These are phyloP conservation scores for Dryobotodes eremita DNA, from an alignment of 2,888 invertebrate species.

Conservation along the genomic window DNA sequence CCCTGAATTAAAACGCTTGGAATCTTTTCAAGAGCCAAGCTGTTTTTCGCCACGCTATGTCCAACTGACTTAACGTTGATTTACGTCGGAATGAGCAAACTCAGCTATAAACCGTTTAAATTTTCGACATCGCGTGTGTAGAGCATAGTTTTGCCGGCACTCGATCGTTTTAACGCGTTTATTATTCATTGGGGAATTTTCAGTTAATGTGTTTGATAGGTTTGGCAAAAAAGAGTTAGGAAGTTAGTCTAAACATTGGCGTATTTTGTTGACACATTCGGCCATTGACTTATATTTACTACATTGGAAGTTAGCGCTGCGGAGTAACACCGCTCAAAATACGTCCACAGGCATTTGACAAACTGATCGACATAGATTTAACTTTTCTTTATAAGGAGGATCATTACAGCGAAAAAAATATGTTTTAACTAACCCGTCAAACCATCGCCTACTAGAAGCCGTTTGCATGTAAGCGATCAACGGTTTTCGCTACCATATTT, in stretches of 20 bases:
- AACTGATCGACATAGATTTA: too few species aligned
- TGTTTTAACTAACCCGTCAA: too few species aligned
- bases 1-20: not conserved
- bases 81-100: constrained; percentile 42
- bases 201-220: constrained; percentile 14
- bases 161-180: constrained; percentile 46
- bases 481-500: too few species aligned
- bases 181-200: constrained; percentile 37
- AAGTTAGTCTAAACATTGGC: not conserved
- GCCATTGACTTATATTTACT: too few species aligned
- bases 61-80: constrained; percentile 44
- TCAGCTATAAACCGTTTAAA: constrained; percentile 46
- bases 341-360: too few species aligned
- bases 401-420: too few species aligned
- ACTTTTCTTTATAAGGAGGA: too few species aligned
- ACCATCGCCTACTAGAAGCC: too few species aligned
- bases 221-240: constrained; percentile 17
- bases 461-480: too few species aligned
- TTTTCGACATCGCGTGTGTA: constrained; percentile 61
- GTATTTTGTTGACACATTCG: not conserved
- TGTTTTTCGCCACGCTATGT: constrained; percentile 24
- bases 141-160: constrained; percentile 42
- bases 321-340: too few species aligned
- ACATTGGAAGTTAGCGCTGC: not conserved
- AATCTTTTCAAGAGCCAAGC: not conserved